Base-by-base conservation (phyloP, 2,113 vertebrate genomes). In the Perca fluviatilis region DNA sequence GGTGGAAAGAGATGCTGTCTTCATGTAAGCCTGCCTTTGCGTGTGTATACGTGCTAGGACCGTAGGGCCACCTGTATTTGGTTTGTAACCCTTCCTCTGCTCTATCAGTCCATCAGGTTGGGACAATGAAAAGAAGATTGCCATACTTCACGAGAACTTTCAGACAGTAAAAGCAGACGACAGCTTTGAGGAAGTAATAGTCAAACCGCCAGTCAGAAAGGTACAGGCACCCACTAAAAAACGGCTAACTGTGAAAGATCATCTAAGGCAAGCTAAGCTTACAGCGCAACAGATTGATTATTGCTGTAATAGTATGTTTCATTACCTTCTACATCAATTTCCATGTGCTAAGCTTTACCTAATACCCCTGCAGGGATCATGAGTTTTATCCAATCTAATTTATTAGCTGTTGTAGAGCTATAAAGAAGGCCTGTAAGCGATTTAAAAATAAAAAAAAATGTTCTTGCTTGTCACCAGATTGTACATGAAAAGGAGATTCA, bases 41-140 rank as follows among this genome's bases (percentile, higher is more conserved):
- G 21, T 51, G 33, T 65, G 19, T 8, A 12, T 74, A 5, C 2
- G 1, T 15, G 15, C 18, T 1, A 27, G 18, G 9, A 16, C 23
- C 47, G 13, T 21, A 19, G 12, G 18, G 11, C 25, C 51, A 6
- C 30, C 2, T 56, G 15, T 51, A 3, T 73, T 64, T 77, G n/a
- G 1, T 79, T 63, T 69, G 18, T 85, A 77, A 89, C 84, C 16
- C 51, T 57, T n/a, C 54, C 16, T 75, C 13, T 84, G 9, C 60
- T 79, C 30, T n/a, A 30, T 65, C 78, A 99, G 98, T 95, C 98
- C 98, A 67, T 97, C 97, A 93, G 98, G 98, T 49, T 99, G 98
- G 98, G 98, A 99, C 96, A 99, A 99, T 58, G 98, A 99, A 91
- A 99, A 99, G 93, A 99, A 99, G 95, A 99, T 99, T 77, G 97